Conservation (phyloP, 2,797 vertebrate species). For the Iguana delicatissima region DNA sequence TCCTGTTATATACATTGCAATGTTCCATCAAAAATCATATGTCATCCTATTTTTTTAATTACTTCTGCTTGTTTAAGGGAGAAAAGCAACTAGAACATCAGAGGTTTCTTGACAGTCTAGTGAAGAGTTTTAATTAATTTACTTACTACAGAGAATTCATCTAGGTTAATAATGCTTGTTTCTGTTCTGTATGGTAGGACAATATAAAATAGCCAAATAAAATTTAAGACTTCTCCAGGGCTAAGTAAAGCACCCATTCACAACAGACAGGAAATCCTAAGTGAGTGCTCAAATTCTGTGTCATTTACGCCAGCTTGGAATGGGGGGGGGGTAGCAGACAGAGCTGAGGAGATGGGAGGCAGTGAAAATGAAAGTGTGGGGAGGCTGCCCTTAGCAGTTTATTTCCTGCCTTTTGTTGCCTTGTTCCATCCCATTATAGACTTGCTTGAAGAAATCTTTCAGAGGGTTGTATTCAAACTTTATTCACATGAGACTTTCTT, state of each 20-base stretch:
- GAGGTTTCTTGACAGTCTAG: neutral
- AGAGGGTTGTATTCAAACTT: neutral
- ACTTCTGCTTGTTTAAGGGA: neutral
- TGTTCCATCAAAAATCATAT: neutral
- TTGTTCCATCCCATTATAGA: neutral
- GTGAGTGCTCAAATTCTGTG: neutral
- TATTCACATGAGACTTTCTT: neutral
- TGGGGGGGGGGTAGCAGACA: neutral
- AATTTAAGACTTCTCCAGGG: constrained; percentile 12
- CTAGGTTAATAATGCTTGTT: neutral
- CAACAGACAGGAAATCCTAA: constrained; percentile 20
- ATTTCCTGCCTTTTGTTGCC: neutral
- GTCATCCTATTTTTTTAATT: constrained; percentile 43
- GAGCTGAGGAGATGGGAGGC: neutral
- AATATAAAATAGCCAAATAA: constrained; percentile 32
- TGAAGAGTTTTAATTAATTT: neutral
- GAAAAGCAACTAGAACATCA: constrained; percentile 2
- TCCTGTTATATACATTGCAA: constrained; percentile 28
- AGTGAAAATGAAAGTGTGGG: neutral
- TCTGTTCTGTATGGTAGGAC: constrained; percentile 26
- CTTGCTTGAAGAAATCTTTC: fast-evolving
- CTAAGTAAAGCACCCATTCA: constrained; percentile 12
- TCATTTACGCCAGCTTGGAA: fast-evolving
- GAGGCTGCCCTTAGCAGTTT: neutral
- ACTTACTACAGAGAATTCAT: neutral